Evolutionary conservation across 2,797 vertebrate genomes (phyloP), one percentile per base, ranked within the genome.

Genomic region (Ptychadena robeensis): DNA sequence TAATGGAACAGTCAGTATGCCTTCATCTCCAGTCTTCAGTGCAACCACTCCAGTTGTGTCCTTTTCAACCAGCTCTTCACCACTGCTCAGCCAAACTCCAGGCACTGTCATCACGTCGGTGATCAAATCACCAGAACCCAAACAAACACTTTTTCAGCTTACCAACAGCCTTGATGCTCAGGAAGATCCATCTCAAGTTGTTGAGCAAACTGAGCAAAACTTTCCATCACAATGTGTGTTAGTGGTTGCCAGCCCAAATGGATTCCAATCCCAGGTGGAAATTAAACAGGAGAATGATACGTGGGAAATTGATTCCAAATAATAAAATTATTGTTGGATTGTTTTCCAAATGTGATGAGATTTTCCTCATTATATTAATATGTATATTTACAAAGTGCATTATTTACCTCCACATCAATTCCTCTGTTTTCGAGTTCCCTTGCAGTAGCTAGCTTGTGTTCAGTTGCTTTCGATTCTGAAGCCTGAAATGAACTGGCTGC

Each of bases 101-200:
- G 92, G 92, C 87, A 93, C 94, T 0, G 93, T 95, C 53, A 94
- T 95, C 88, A 94, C 94, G 14, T 96, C 95, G 0, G 94, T 96
- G 40, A 94, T 95, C 81, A 95, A 95, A 87, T 89, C 94, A 30
- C 91, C 94, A 14, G 95, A 95, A 88, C 86, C 88, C 1, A 94
- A 95, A 88, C 89, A 87, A 68, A 69, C 85, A 31, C 76, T 88
- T 2, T 0, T 48, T 2, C 38, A 66, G 27, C 2, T 63, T 30
- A 61, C 69, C 14, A 70, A 15, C 37, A 69, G 38, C 40, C 85
- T 90, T 18, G 90, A 86, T 73, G 76, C 11, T 18, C 88, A 88
- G 35, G 92, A 89, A 30, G 53, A 40, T 0, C 85, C 89, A 31
- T 82, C 79, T 28, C 80, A 87, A 34, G 79, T 80, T 35, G 80